These are phyloP conservation scores for Sinopyrophorus schimmeli DNA, from an alignment of 2,888 invertebrate genomes.

Conservation along the genomic window DNA sequence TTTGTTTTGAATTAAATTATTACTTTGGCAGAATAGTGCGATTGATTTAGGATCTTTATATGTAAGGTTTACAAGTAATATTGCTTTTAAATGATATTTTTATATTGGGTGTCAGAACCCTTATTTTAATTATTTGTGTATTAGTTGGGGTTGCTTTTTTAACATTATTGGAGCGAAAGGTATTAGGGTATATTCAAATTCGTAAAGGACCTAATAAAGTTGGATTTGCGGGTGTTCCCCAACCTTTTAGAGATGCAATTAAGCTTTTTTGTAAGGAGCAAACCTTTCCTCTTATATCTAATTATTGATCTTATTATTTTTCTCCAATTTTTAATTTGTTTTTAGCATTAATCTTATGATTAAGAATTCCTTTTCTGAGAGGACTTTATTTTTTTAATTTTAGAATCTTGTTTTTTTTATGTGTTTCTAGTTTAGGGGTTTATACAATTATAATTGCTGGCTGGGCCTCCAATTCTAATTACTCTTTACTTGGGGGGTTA, in stretches of 20 bases:
- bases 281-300: slow-evolving; percentile 61
- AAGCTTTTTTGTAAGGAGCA: slow-evolving; percentile 72
- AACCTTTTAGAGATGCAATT: slow-evolving; percentile 74
- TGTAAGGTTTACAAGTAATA: too few species aligned
- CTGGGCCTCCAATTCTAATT: slow-evolving; percentile 73
- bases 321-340: slow-evolving; percentile 64
- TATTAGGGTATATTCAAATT: slow-evolving; percentile 73
- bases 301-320: slow-evolving; percentile 65
- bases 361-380: slow-evolving; percentile 62
- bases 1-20: slow-evolving; percentile 52
- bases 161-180: slow-evolving; percentile 71
- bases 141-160: slow-evolving; percentile 71
- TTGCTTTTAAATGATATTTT: too few species aligned
- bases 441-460: slow-evolving; percentile 68
- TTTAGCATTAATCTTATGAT: slow-evolving; percentile 63
- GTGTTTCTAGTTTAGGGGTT: slow-evolving; percentile 65
- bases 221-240: slow-evolving; percentile 64
- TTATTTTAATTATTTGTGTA: slow-evolving; percentile 63
- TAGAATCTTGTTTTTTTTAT: slow-evolving; percentile 67
- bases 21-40: slow-evolving; percentile 83
- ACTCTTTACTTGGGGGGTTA: slow-evolving; percentile 69
- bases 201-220: slow-evolving; percentile 77
- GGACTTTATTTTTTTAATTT: slow-evolving; percentile 62
- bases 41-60: slow-evolving; percentile 67
- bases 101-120: slow-evolving; percentile 22